Conservation (phyloP, 2,113 vertebrate species). For the Siniperca chuatsi region DNA sequence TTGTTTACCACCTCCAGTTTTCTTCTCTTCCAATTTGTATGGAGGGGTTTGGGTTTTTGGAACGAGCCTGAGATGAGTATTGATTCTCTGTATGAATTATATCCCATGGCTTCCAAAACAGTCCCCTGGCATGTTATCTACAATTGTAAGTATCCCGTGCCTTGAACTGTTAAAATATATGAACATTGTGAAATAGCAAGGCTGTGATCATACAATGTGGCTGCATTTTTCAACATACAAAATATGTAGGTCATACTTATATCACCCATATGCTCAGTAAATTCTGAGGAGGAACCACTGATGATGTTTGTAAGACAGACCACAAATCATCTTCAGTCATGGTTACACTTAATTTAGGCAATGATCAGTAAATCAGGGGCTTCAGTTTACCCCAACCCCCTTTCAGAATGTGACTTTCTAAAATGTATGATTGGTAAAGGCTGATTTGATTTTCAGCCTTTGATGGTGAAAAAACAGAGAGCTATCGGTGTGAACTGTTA, state of each 20-base stretch:
- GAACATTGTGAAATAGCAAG: not conserved
- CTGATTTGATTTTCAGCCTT: constrained; percentile 32
- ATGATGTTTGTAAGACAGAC: not conserved
- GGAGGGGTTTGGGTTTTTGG: not conserved
- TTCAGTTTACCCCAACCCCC: not conserved
- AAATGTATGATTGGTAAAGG: not conserved
- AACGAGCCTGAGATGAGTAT: not conserved
- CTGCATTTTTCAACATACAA: not conserved
- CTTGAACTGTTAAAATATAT: not conserved
- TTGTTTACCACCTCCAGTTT: not conserved
- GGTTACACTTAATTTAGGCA: not conserved
- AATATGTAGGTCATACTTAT: not conserved
- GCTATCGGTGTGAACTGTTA: constrained; percentile 17
- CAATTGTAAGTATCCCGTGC: not conserved
- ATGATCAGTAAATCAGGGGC: not conserved
- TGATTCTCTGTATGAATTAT: not conserved
- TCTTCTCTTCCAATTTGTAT: not conserved
- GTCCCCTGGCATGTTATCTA: not conserved
- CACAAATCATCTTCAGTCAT: not conserved
- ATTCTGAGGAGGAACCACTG: not conserved
- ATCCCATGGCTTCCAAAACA: not conserved
- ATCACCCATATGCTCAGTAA: not conserved
- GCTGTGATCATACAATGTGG: not conserved
- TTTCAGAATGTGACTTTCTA: constrained; percentile 1
- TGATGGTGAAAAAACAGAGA: constrained; percentile 30